Percentiles rank a stretch among this genome's conserved stretches.
These are phyloP conservation scores for Taenaris catops DNA, from an alignment of 2,888 invertebrate genomes.

Conservation along the genomic window DNA sequence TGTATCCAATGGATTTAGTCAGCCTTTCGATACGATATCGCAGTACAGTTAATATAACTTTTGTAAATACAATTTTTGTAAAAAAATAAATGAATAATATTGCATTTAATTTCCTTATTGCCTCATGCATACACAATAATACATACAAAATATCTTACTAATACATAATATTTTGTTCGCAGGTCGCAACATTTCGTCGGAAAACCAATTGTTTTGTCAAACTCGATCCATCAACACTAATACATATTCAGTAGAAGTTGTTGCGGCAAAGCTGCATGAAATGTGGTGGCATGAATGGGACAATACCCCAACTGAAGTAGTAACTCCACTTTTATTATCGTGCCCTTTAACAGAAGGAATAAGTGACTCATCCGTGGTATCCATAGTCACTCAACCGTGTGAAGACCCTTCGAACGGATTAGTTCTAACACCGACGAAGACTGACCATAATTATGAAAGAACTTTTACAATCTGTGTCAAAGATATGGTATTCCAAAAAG, in stretches of 20 bases:
- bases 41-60: too few species aligned
- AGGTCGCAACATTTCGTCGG: constrained; percentile 58
- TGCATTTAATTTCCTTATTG: too few species aligned
- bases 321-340: constrained; percentile 81
- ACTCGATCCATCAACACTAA: constrained; percentile 54
- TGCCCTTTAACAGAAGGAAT: constrained; percentile 79
- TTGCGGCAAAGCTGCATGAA: constrained; percentile 77
- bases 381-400: constrained; percentile 74
- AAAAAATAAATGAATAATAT: too few species aligned
- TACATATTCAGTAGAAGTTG: constrained; percentile 68
- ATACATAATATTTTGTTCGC: constrained; percentile 41
- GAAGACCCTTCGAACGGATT: constrained; percentile 62
- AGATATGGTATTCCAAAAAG: constrained; percentile 82
- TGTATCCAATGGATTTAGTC: too few species aligned
- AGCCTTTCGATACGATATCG: too few species aligned
- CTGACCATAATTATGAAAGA: constrained; percentile 34
- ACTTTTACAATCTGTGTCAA: constrained; percentile 86
- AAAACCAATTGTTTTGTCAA: constrained; percentile 75
- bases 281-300: constrained; percentile 85
- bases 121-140: too few species aligned
- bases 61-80: too few species aligned
- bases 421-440: constrained; percentile 36
- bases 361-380: constrained; percentile 54
- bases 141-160: too few species aligned
- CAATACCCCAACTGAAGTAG: constrained; percentile 49